Percentiles rank a stretch among this genome's conserved stretches.
These are phyloP conservation scores for Fringilla coelebs DNA, from an alignment of 2,797 vertebrate species.

Conservation along the genomic window DNA sequence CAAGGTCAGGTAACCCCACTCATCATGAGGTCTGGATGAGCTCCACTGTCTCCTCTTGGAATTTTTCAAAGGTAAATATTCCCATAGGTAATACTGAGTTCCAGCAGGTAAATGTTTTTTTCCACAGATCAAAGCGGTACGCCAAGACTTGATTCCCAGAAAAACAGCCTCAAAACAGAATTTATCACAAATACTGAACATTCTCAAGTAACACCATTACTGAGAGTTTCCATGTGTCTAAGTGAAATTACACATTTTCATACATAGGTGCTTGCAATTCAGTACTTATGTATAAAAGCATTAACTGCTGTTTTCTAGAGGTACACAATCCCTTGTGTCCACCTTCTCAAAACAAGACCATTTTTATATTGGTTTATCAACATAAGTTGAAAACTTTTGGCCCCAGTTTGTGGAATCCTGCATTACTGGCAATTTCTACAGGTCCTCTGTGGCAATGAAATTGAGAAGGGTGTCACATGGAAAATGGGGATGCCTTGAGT, in stretches of 20 bases:
- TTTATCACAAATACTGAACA: not conserved
- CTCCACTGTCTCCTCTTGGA: not conserved
- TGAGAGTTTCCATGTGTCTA: not conserved
- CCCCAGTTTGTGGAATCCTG: not conserved
- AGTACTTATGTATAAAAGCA: not conserved
- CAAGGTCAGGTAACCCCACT: conserved; percentile 32
- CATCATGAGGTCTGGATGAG: conserved; percentile 2
- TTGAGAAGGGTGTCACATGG: not conserved
- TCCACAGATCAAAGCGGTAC: not conserved
- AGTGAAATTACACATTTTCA: not conserved
- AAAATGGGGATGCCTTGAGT: not conserved
- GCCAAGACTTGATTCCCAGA: not conserved
- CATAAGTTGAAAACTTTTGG: not conserved
- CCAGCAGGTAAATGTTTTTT: conserved; percentile 26
- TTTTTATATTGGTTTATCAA: not conserved
- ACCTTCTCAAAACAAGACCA: not conserved
- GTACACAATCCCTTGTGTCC: not conserved
- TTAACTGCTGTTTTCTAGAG: not conserved
- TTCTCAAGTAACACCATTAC: not conserved
- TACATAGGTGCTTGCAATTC: not conserved
- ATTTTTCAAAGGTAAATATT: conserved; percentile 50
- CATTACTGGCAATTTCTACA: not conserved
- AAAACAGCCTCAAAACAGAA: conserved; percentile 13
- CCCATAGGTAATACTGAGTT: not conserved
- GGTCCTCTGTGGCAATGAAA: not conserved